These are phyloP conservation scores for Ciconia nigra DNA, from an alignment of 2,797 vertebrate species.

Conservation along the genomic window DNA sequence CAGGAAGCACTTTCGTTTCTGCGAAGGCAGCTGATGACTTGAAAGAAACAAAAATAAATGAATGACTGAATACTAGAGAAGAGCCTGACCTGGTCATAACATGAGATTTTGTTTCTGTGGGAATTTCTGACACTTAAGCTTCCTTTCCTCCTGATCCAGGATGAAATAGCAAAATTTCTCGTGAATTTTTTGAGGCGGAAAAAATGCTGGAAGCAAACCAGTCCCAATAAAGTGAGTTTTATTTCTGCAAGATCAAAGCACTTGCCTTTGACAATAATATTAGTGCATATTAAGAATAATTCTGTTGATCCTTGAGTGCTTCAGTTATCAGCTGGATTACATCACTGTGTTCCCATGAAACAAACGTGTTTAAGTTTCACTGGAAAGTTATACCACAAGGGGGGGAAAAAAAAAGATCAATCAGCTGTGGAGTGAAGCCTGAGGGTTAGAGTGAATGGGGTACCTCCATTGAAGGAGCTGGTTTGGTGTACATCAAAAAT, in stretches of 20 bases:
- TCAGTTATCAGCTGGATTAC: neutral
- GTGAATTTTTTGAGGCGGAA: neutral
- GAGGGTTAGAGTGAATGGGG: neutral
- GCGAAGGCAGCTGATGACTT: neutral
- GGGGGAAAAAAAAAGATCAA: neutral
- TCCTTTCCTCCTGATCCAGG: neutral
- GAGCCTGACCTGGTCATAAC: constrained; percentile 3
- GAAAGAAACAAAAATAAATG: constrained; percentile 40
- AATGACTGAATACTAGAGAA: neutral
- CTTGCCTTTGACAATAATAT: neutral
- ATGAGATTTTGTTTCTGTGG: constrained; percentile 1
- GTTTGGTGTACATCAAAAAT: neutral
- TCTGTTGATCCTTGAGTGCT: neutral
- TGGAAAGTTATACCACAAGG: neutral
- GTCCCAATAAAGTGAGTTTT: neutral
- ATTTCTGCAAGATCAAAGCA: neutral
- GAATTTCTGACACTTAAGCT: constrained; percentile 49
- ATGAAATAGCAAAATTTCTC: neutral
- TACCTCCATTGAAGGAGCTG: constrained; percentile 7
- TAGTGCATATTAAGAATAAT: constrained; percentile 22
- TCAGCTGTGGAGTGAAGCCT: constrained; percentile 12
- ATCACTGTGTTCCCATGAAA: neutral
- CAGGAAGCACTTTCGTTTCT: neutral
- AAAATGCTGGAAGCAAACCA: neutral
- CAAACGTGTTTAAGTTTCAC: neutral